A percentile compares a stretch with the other conserved stretches of the same genome.
phyloP scores from a whole-genome alignment of 2,797 vertebrate species.

The Myotis myotis region DNA sequence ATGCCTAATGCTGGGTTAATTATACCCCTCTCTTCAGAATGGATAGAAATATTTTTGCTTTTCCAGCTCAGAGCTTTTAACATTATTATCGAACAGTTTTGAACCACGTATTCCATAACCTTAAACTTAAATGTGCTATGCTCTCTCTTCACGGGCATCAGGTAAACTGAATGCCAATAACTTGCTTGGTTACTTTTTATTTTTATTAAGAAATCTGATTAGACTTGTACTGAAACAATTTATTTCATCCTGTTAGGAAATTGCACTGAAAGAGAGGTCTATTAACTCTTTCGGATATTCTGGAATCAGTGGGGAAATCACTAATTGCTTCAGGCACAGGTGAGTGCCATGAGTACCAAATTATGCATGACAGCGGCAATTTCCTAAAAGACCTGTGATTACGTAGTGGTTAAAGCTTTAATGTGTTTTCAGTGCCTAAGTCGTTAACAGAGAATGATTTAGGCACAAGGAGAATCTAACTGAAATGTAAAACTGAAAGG shows the following conservation, averaged over 20 bases:
- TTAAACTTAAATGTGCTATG: not conserved
- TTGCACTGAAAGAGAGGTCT: slow-evolving; percentile 23
- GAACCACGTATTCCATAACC: not conserved
- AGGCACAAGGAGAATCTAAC: slow-evolving; percentile 39
- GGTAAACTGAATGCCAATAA: slow-evolving; percentile 24
- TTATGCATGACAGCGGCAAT: slow-evolving; percentile 54
- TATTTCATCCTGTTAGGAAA: slow-evolving; percentile 59
- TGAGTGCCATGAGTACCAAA: slow-evolving; percentile 53
- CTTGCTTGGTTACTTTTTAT: not conserved
- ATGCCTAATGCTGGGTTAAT: slow-evolving; percentile 17
- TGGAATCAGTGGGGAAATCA: slow-evolving; percentile 46
- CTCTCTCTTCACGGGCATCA: not conserved
- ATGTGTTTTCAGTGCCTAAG: slow-evolving; percentile 43
- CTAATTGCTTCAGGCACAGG: slow-evolving; percentile 60
- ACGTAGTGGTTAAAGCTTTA: slow-evolving; percentile 60
- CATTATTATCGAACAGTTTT: not conserved
- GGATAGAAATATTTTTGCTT: not conserved
- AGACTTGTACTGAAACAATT: slow-evolving; percentile 39
- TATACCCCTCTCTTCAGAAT: not conserved
- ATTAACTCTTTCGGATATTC: slow-evolving; percentile 60
- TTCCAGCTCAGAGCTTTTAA: slow-evolving; percentile 31
- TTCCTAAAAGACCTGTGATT: slow-evolving; percentile 64
- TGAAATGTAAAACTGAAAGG: slow-evolving; percentile 39
- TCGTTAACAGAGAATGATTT: slow-evolving; percentile 67
- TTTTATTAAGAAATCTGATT: slow-evolving; percentile 41